phyloP scores from a whole-genome alignment of 2,113 vertebrate species.

The Grammomys surdaster region DNA sequence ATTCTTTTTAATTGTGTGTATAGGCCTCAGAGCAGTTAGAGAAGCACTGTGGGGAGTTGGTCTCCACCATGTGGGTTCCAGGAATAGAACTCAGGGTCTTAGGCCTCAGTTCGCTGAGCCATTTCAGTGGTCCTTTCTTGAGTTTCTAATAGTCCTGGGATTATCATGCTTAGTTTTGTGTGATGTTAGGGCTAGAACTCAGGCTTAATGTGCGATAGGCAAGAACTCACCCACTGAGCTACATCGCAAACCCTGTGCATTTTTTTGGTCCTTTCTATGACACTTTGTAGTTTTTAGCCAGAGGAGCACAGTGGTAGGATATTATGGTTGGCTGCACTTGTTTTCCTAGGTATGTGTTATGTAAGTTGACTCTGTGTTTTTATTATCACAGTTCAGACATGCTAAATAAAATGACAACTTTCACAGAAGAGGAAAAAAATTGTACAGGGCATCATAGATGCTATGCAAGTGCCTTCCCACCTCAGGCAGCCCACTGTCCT shows the following conservation, averaged over 20 bases:
- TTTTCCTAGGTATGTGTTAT: background rate
- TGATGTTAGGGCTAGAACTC: background rate
- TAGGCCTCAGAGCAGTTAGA: too few relatives aligned
- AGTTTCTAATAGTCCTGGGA: background rate
- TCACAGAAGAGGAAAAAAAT: background rate
- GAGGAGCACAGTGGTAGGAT: background rate
- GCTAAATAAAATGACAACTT: conserved; percentile 27
- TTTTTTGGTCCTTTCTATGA: background rate
- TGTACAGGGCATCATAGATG: background rate
- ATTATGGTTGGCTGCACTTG: background rate
- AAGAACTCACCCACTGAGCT: background rate
- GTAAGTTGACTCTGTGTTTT: background rate
- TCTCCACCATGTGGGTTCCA: background rate
- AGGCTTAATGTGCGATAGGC: background rate
- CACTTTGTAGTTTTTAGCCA: background rate
- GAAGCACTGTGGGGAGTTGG: too few relatives aligned
- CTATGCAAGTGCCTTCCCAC: background rate
- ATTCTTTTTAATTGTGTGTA: background rate
- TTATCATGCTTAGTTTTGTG: background rate
- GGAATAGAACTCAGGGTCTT: background rate
- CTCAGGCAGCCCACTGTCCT: background rate
- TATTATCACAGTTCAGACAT: background rate
- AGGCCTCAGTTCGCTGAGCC: too few relatives aligned
- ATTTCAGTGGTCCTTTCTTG: background rate
- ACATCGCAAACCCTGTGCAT: accelerated